Base-by-base conservation (phyloP, 2,888 invertebrate species). In the Drosophila demipolita region DNA sequence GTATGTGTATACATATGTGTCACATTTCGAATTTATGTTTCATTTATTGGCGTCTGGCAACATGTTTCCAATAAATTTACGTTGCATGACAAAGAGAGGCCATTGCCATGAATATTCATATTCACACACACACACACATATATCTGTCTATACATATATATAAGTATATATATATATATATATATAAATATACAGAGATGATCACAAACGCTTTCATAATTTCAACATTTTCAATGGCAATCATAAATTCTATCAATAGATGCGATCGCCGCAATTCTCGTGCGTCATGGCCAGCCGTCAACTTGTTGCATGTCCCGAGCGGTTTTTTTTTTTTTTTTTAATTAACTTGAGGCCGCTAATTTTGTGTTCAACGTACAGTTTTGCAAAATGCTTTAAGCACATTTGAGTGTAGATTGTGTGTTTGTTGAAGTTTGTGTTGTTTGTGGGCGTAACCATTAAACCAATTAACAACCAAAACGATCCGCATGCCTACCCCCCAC, bases 231-330 rank as follows among this genome's bases (percentile, higher is more conserved):
- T 81, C 79, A 79, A 74, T 73, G 88, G 82, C 79, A 82, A 84
- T 85, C 87, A 89, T 85, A 85, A 89, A 85, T 85, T 85, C 70
- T 79, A 80, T 80, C 78, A 80, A 78, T 78, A 80, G 80, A 45
- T 73, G 75, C 80, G 63, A 68, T 64, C 72, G 61, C 55, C 59
- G 61, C 64, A 71, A 59, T 66, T 68, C 65, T 72, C 78, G 89
- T 85, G 89, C 85, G 85, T 85, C 85, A 85, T 62, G 80, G 72
- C 73, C 78, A 87, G 85, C 85, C 87, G 87, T 85, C 85, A 89
- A 84, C 89, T 87, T 85, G 84, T 89, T 87, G 89, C 87, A 81
- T 81, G 87, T 74, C 80, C 72, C 78, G 68, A 78, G 53, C 67
- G 76, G 17, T 26, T 48, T 48, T 48, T 48, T 15, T 26, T 48